Evolutionary conservation across 2,113 vertebrate genomes (phyloP).

Genomic region (Dasyprocta punctata): DNA sequence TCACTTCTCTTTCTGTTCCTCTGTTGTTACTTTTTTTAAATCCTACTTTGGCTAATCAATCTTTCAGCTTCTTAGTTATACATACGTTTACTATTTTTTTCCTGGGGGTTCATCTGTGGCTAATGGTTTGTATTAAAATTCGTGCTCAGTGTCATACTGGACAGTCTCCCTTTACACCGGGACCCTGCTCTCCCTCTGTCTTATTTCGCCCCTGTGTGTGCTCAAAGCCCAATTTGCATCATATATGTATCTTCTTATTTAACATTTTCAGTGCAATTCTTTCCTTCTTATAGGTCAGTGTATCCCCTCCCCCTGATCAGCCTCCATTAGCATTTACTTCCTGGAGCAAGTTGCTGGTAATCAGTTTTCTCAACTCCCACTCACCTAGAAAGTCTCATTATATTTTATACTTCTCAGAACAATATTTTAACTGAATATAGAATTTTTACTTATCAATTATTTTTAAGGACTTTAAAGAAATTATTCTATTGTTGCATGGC

Average conservation of each 20-base stretch:
- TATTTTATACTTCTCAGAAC: background rate
- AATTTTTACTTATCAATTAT: background rate
- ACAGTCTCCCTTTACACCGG: accelerated
- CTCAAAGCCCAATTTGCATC: no score
- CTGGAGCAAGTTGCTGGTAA: background rate
- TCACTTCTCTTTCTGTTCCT: background rate
- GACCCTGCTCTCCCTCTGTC: background rate
- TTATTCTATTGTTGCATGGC: background rate
- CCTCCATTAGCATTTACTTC: background rate
- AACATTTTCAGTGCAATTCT: background rate
- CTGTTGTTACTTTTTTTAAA: background rate
- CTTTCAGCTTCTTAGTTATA: background rate
- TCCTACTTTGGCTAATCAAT: no score
- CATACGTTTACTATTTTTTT: background rate
- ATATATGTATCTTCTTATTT: background rate
- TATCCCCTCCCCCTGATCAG: no score
- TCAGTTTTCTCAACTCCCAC: background rate
- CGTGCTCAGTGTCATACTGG: accelerated
- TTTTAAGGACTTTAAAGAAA: background rate
- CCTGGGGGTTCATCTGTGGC: no score
- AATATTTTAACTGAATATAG: background rate
- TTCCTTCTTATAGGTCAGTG: background rate
- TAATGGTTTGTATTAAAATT: background rate
- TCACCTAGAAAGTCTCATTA: background rate
- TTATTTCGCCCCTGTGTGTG: accelerated